Evolutionary conservation across 2,888 invertebrate genomes (phyloP).

Genomic region (Parnassius orleans): DNA sequence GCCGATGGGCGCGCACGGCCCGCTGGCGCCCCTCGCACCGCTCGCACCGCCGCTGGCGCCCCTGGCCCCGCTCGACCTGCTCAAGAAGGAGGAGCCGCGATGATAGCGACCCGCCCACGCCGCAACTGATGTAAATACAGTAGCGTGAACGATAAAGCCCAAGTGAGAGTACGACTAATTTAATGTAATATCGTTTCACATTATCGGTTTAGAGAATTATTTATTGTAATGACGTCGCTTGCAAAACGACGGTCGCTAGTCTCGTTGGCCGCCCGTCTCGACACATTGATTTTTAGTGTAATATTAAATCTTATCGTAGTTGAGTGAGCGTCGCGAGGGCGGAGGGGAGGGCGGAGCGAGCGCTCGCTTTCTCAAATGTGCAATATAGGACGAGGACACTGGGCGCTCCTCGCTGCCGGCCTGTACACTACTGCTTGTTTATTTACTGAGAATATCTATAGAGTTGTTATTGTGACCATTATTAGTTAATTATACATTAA

Average conservation of each 20-base stretch:
- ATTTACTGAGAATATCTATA: conserved; percentile 79
- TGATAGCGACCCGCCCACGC: conserved; percentile 63
- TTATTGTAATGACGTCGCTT: conserved; percentile 68
- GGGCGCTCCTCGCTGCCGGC: conserved; percentile 53
- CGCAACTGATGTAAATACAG: conserved; percentile 49
- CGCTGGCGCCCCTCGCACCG: conserved; percentile 71
- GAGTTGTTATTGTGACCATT: conserved; percentile 80
- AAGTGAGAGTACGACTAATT: conserved; percentile 58
- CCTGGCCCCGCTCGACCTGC: conserved; percentile 80
- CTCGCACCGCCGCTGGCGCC: conserved; percentile 53
- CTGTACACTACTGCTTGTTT: conserved; percentile 76
- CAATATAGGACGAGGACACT: conserved; percentile 65
- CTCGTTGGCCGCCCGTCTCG: conserved; percentile 36
- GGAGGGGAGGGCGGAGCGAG: conserved; percentile 59
- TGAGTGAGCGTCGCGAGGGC: conserved; percentile 33
- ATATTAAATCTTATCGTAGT: conserved; percentile 30
- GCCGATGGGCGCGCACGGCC: conserved; percentile 55
- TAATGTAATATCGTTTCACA: conserved; percentile 61
- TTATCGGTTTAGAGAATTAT: conserved; percentile 75
- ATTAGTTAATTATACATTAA: conserved; percentile 80
- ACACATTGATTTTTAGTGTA: conserved; percentile 34
- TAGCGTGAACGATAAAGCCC: conserved; percentile 49
- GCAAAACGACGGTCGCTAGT: conserved; percentile 46
- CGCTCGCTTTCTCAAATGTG: conserved; percentile 49
- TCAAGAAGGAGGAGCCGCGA: conserved; percentile 82